Percentiles rank a stretch among this genome's conserved stretches.
These are phyloP conservation scores for Knipowitschia caucasica DNA, from an alignment of 2,797 vertebrate species.

Conservation along the genomic window DNA sequence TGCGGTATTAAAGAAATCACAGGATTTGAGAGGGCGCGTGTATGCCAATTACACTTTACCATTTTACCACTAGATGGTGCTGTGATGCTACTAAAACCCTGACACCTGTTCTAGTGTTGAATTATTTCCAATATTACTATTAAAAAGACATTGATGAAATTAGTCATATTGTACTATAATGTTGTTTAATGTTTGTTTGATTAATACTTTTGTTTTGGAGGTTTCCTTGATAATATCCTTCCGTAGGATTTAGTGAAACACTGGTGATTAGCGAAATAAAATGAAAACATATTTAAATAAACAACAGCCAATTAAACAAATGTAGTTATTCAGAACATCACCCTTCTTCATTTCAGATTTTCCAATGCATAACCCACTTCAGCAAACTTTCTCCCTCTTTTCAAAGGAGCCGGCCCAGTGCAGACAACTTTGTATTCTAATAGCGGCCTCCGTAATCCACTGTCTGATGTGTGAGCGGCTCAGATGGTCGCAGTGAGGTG, in stretches of 20 bases:
- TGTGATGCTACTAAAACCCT: neutral
- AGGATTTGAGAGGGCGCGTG: too few species aligned
- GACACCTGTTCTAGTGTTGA: neutral
- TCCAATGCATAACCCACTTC: neutral
- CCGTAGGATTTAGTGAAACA: too few species aligned
- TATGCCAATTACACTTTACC: neutral
- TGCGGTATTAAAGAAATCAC: too few species aligned
- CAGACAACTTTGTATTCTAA: neutral
- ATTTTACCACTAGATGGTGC: conserved; percentile 31
- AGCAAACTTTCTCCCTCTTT: conserved; percentile 15
- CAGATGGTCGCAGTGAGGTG: conserved; percentile 52
- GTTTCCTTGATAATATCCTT: too few species aligned
- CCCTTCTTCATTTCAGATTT: neutral
- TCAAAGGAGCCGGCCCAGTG: neutral
- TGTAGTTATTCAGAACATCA: neutral
- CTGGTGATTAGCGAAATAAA: too few species aligned
- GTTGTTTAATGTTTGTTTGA: too few species aligned
- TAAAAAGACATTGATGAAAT: too few species aligned
- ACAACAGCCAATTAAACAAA: too few species aligned
- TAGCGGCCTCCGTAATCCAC: conserved; percentile 7
- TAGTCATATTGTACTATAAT: too few species aligned
- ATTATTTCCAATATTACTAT: too few species aligned
- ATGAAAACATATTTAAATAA: too few species aligned
- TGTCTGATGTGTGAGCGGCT: conserved; percentile 32
- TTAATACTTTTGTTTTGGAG: too few species aligned